A percentile compares a stretch with the other conserved stretches of the same genome.
phyloP scores from a whole-genome alignment of 2,113 vertebrate genomes.

The Nipponia nippon region DNA sequence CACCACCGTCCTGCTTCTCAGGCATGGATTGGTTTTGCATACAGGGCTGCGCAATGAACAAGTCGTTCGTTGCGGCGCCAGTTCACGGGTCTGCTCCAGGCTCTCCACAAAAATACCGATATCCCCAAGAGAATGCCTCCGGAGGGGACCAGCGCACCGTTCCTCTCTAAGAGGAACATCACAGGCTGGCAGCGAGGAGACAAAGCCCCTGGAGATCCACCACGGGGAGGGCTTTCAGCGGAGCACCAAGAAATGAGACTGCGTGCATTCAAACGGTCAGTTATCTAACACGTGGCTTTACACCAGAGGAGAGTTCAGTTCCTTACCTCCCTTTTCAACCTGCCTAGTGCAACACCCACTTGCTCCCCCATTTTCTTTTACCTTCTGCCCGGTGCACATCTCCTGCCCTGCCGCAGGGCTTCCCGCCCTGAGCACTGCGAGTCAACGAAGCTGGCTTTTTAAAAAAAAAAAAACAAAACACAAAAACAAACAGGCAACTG shows the following conservation, averaged over 20 bases:
- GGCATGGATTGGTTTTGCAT: not conserved
- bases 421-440: fast-evolving
- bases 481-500: not conserved
- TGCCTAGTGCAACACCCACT: fast-evolving
- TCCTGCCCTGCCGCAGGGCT: fast-evolving
- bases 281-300: not conserved
- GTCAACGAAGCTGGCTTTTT: not conserved
- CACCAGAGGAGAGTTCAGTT: not conserved
- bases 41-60: not conserved
- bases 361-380: not conserved
- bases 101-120: not conserved
- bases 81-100: not conserved
- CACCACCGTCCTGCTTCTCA: not conserved
- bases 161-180: not conserved
- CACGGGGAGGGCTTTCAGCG: not conserved
- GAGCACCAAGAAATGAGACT: not conserved
- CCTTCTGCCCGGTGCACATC: not conserved
- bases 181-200: not conserved
- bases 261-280: fast-evolving
- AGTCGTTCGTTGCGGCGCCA: fast-evolving
- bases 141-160: not conserved
- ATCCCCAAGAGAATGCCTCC: not conserved
- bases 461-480: not conserved
- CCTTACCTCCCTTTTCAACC: not conserved
- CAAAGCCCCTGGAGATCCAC: not conserved